Base-by-base conservation (phyloP, 2,113 vertebrate genomes). In the Atrichornis clamosus region DNA sequence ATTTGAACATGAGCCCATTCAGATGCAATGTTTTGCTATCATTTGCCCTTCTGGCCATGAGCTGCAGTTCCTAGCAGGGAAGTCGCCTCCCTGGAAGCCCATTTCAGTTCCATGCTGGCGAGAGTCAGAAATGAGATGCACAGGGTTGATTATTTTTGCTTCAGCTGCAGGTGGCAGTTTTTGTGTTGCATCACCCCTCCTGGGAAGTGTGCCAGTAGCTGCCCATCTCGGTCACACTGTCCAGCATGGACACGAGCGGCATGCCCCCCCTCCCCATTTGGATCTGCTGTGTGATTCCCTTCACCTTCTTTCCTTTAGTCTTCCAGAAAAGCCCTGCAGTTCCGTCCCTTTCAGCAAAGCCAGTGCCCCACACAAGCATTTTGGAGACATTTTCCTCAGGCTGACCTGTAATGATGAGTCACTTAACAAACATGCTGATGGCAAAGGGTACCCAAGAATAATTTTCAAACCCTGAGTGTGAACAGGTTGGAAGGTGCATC, bases 201-300 rank as follows among this genome's bases (percentile, higher is more conserved):
- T 3, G 68, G 39, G 52, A 30, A 9, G 15, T 1, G 47, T 63
- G 73, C 59, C 53, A 42, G 4, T 49, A 27, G 58, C 63, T 84
- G 59, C 35, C 7, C 44, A 32, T 6, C 74, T 46, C 55, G 24
- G 73, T 17, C 53, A 49, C 18, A 0, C 63, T 4, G 2, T 9
- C 68, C 80, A 84, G 58, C 42, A 11, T 0, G 7, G n/a, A 35
- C 9, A 3, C 2, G 1, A 84, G 59, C 0, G 1, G 23, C 33
- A 9, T n/a, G 15, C 10, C 32, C 10, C 55, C 27, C 15, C 30
- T 50, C 33, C 27, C 42, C 62, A 41, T n/a, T 15, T 50, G 55
- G 26, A 75, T 26, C 20, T 10, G 7, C 9, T 32, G 3, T 47
- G 67, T 0, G 6, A 56, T 17, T 55, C 15, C 60, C 55, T 63